Evolutionary conservation across 2,113 vertebrate genomes (phyloP), one percentile per base, ranked within the genome.

Genomic region (Hystrix cristata): DNA sequence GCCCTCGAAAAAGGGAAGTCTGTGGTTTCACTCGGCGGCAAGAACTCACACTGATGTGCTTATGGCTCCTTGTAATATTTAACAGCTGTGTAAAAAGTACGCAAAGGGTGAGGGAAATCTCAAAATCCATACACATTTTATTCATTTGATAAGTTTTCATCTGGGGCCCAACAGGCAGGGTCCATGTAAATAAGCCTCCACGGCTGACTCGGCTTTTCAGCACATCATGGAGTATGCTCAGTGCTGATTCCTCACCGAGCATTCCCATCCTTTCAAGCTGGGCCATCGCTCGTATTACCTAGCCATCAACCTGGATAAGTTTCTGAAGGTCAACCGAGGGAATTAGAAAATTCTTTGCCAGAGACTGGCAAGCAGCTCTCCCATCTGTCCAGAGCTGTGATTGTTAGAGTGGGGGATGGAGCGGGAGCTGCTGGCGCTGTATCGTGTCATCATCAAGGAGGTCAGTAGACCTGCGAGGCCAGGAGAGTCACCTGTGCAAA

Each of bases 1-100:
- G 46, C 34, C n/a, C 23, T 74, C 69, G 1, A 1, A 46, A 31
- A 93, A 95, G 67, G 65, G 10, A 19, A 27, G 18, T 29, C 57
- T 94, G 69, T 46, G 53, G 46, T 23, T 84, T 80, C 7, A 16
- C 19, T 78, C 38, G 53, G 27, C 8, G 46, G 18, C 23, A 64
- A 10, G 29, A 91, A 65, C 15, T 64, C 38, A 74, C 16, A 34
- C 62, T 29, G n/a, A n/a, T 90, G 43, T 94, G 65, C 34, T 83
- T 5, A 16, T 62, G 5, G 15, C 25, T 90, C 53, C n/a, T 69
- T 80, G 27, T 15, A 46, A 10, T 94, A 14, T 59, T 87, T 84
- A 88, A 46, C 43, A 64, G 21, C 14, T 91, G 8, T 34, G 7
- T 72, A 51, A 76, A 80, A 95, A 92, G 53, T 91, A 53, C 96